Conservation (phyloP, 2,797 vertebrate genomes). For the Silurus aristotelis region DNA sequence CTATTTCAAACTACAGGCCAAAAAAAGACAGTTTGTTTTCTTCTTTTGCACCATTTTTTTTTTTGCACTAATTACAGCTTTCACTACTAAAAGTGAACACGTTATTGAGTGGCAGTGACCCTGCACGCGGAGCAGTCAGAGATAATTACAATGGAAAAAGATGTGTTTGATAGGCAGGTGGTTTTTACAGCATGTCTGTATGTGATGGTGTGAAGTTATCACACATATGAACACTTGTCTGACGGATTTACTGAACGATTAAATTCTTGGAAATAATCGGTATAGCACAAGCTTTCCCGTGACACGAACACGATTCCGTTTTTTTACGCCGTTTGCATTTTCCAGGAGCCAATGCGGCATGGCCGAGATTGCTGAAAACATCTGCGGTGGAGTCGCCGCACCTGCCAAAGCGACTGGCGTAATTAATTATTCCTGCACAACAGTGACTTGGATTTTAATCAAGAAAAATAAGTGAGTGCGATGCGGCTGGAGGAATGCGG, state of each 20-base stretch:
- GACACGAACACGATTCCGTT: slow-evolving; percentile 3
- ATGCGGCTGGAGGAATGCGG: slow-evolving; percentile 38
- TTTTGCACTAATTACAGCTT: not conserved
- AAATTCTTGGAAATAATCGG: slow-evolving; percentile 5
- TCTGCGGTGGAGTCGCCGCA: slow-evolving; percentile 52
- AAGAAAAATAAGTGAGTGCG: slow-evolving; percentile 51
- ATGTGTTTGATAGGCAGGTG: slow-evolving; percentile 7
- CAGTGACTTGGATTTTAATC: slow-evolving; percentile 59
- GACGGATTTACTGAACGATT: slow-evolving; percentile 36
- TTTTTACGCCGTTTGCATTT: not conserved
- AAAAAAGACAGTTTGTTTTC: not conserved
- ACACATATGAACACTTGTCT: not conserved
- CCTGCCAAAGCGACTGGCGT: slow-evolving; percentile 48
- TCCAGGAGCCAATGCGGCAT: not conserved
- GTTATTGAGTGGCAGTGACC: not conserved
- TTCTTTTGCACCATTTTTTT: not conserved
- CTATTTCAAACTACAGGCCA: not conserved
- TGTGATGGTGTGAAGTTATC: not conserved
- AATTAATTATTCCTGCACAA: slow-evolving; percentile 58
- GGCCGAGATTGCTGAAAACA: slow-evolving; percentile 45
- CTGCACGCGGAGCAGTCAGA: not conserved
- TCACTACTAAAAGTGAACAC: not conserved
- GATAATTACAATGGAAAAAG: not conserved
- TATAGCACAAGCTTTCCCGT: not conserved
- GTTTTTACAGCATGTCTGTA: not conserved